Evolutionary conservation across 2,888 invertebrate species (phyloP), one percentile per base, ranked within the genome.

Genomic region (Melanophora roralis): DNA sequence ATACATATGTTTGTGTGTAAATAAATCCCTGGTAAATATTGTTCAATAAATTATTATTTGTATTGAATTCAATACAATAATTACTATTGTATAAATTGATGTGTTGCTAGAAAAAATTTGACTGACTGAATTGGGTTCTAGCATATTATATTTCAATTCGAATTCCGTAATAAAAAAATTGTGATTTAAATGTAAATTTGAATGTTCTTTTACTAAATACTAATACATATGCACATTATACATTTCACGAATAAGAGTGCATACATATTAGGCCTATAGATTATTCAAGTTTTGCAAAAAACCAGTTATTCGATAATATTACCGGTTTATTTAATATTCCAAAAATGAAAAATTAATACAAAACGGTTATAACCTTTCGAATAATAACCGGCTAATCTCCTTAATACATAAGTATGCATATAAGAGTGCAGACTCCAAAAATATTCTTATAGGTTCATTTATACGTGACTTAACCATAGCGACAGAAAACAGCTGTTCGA

Each of bases 91-190:
- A 49, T 9, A 8, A 21, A 49, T 60, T 43, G 53, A 45, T 3
- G 5, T 53, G 21, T 67, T 57, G 43, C 34, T 45, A 3, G 23
- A 62, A 27, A 34, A 32, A 34, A 51, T 64, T 59, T 69, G 67
- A 57, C 21, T 65, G 55, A 43, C 21, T 55, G 55, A 16, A n/a
- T 6, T 47, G 45, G 64, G 49, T 27, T 73, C n/a, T 68, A 57
- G 51, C 27, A 60, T 83, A 87, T 87, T 87, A 84, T 86, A 86
- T 86, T 88, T 88, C 86, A 87, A 86, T 88, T 86, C 85, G 81
- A 83, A 86, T 85, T 85, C 57, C 62, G 64, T 57, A 49, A 12
- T 47, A 34, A 64, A 49, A 40, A 49, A 32, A 45, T 34, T 45
- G 16, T 34, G n/a, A 19, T 32, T 1, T 27, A 32, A 43, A 27